Evolutionary conservation across 2,797 vertebrate species (phyloP).

Genomic region (Muraenolepis orangiensis): DNA sequence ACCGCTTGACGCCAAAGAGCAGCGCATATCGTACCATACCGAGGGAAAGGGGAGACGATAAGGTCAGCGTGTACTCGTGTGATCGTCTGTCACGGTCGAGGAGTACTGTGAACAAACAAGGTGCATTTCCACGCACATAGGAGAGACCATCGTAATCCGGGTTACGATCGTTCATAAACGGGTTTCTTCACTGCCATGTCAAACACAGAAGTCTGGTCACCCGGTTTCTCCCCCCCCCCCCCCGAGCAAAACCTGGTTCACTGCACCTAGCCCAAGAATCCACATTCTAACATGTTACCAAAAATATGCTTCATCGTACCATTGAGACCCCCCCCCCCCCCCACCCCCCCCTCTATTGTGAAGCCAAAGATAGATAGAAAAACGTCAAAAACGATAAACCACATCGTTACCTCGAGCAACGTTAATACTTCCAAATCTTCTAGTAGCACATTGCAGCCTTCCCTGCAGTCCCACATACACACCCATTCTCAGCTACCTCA

Average conservation of each 20-base stretch:
- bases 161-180: neutral
- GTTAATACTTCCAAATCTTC: conserved; percentile 39
- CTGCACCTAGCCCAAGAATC: conserved; percentile 32
- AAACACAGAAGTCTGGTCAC: neutral
- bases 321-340: too few relatives aligned
- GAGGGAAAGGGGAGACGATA: conserved; percentile 86
- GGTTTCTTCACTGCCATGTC: neutral
- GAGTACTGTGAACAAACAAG: neutral
- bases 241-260: neutral
- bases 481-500: conserved; percentile 7
- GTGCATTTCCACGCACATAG: neutral
- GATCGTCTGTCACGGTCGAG: neutral
- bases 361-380: conserved; percentile 35
- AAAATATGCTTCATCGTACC: conserved; percentile 26
- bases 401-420: conserved; percentile 23
- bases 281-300: conserved; percentile 12
- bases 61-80: conserved; percentile 69
- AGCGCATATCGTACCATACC: conserved; percentile 83
- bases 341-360: too few relatives aligned
- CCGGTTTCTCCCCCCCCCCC: neutral
- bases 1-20: conserved; percentile 74
- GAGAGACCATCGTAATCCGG: neutral
- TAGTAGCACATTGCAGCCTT: conserved; percentile 22
- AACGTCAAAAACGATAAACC: conserved; percentile 46
- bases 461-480: conserved; percentile 2